Evolutionary conservation across 1,140 invertebrate species (phyloP).

Genomic region (Diplogasteroides magnus): DNA sequence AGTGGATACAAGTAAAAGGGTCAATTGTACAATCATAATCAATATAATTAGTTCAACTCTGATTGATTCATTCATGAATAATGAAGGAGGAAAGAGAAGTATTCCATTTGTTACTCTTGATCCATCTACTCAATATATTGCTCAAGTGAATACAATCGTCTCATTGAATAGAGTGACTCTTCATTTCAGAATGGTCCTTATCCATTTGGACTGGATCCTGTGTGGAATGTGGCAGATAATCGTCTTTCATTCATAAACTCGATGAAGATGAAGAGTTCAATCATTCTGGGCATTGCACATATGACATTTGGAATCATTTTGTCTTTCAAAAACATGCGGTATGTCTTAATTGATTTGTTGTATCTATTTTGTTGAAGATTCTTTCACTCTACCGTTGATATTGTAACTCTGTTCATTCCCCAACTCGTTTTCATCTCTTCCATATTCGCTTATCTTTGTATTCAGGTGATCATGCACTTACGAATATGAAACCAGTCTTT

Average conservation of each 20-base stretch:
- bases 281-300: conserved; percentile 88
- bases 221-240: conserved; percentile 72
- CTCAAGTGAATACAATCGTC: conserved; percentile 14
- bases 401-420: conserved; percentile 85
- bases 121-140: conserved; percentile 24
- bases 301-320: conserved; percentile 94
- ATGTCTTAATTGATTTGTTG: conserved; percentile 53
- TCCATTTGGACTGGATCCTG: conserved; percentile 74
- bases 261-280: conserved; percentile 97
- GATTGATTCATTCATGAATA: conserved; percentile 15
- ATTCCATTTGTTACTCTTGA: conserved; percentile 15
- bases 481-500: too few species aligned
- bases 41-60: conserved; percentile 14
- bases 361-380: conserved; percentile 28
- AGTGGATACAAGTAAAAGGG: conserved; percentile 57
- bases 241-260: conserved; percentile 95
- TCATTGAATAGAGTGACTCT: not conserved
- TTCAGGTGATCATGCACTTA: too few species aligned
- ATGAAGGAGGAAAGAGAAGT: not conserved
- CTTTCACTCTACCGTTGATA: conserved; percentile 60
- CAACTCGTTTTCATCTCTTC: conserved; percentile 81
- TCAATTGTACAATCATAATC: conserved; percentile 5
- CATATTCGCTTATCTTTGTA: conserved; percentile 86
- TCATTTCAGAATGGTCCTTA: conserved; percentile 64
- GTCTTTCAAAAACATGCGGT: conserved; percentile 82